Conservation (phyloP, 1,140 invertebrate species). For the Orius insidiosus region DNA sequence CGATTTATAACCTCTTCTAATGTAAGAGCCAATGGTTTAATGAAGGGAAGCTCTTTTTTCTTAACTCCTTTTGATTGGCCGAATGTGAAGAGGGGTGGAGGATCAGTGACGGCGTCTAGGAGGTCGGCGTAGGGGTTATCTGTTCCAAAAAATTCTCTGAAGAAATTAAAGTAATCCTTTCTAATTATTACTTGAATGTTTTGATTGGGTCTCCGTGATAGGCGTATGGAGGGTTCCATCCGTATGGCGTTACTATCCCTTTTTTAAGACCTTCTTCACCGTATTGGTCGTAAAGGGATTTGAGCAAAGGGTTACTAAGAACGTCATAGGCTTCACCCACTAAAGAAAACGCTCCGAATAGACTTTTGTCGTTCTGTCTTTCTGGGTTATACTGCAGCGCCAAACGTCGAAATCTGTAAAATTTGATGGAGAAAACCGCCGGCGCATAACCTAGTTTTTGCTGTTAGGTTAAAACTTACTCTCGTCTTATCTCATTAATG, state of each 20-base stretch:
- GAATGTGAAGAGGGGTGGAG: slow-evolving; percentile 33
- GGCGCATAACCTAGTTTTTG: slow-evolving; percentile 7
- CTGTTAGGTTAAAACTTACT: slow-evolving; percentile 29
- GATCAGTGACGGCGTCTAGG: slow-evolving; percentile 40
- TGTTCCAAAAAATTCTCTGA: slow-evolving; percentile 59
- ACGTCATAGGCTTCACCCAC: slow-evolving; percentile 67
- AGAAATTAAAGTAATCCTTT: too few species aligned
- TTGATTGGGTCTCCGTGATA: slow-evolving; percentile 70
- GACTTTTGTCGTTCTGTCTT: slow-evolving; percentile 20
- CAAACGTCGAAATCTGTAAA: slow-evolving; percentile 37
- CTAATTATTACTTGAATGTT: slow-evolving; percentile 44
- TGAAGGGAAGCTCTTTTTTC: slow-evolving; percentile 43
- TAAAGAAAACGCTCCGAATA: slow-evolving; percentile 23
- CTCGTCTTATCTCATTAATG: slow-evolving; percentile 54
- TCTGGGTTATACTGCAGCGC: slow-evolving; percentile 46
- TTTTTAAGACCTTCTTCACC: slow-evolving; percentile 74
- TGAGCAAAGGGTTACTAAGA: slow-evolving; percentile 43
- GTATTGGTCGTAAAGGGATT: slow-evolving; percentile 76
- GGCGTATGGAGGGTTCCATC: slow-evolving; percentile 53
- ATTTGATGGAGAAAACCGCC: neutral
- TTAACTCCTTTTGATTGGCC: slow-evolving; percentile 37
- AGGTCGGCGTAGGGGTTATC: slow-evolving; percentile 65
- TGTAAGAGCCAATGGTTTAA: slow-evolving; percentile 47
- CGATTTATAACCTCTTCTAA: slow-evolving; percentile 42
- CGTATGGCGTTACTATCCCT: slow-evolving; percentile 41